These are phyloP conservation scores for Anoncus sp. DNA, from an alignment of 2,888 invertebrate genomes.

Conservation along the genomic window DNA sequence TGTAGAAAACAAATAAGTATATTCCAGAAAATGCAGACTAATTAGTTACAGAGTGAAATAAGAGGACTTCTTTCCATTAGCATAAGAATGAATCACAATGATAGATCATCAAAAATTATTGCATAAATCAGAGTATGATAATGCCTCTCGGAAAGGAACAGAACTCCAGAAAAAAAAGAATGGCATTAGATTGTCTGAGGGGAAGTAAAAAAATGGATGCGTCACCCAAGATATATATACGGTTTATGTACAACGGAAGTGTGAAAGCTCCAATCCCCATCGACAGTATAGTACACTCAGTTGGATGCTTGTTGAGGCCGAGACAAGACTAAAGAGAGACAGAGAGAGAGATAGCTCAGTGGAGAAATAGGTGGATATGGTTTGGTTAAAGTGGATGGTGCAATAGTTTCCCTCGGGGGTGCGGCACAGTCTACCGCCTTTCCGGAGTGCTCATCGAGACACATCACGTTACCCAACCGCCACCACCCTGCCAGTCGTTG, in stretches of 20 bases:
- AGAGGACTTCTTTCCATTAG: background rate
- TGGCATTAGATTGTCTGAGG: background rate
- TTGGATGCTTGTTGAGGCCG: background rate
- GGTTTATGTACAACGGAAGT: background rate
- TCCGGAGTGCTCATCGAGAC: slow-evolving; percentile 52
- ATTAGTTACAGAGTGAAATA: background rate
- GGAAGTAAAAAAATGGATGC: slow-evolving; percentile 15
- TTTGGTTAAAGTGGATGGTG: slow-evolving; percentile 46
- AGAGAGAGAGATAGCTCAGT: background rate
- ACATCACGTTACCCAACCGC: slow-evolving; percentile 39
- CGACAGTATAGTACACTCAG: slow-evolving; percentile 1
- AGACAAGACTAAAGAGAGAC: slow-evolving; percentile 2
- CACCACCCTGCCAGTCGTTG: no score
- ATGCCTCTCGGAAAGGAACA: background rate
- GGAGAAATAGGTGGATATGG: slow-evolving; percentile 33
- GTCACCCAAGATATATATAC: background rate
- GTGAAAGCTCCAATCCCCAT: slow-evolving; percentile 9
- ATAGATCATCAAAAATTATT: background rate
- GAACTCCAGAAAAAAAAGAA: background rate
- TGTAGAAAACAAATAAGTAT: no score
- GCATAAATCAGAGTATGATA: background rate
- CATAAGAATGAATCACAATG: background rate
- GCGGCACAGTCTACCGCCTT: slow-evolving; percentile 41
- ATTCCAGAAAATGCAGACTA: background rate
- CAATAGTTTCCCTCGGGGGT: slow-evolving; percentile 39